Evolutionary conservation across 1,140 invertebrate species (phyloP).

Genomic region (Yoshiicerus persimilis): DNA sequence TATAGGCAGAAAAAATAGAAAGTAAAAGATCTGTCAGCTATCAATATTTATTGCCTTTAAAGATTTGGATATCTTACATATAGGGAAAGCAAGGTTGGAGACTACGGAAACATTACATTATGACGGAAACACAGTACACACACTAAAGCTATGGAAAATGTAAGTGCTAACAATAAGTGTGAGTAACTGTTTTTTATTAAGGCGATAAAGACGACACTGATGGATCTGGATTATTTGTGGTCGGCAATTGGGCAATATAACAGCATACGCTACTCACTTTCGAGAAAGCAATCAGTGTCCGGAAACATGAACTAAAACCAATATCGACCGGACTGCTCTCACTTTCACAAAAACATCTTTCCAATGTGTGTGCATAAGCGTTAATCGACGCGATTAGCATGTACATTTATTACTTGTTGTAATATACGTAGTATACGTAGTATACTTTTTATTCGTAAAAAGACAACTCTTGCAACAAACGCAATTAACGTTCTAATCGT

Average conservation of each 20-base stretch:
- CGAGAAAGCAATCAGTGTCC: slow-evolving; percentile 12
- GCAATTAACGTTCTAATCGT: too few relatives aligned
- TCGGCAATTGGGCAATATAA: background rate
- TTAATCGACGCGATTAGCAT: background rate
- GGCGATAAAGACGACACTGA: slow-evolving; percentile 15
- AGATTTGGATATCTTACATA: background rate
- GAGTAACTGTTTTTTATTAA: background rate
- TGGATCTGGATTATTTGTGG: slow-evolving; percentile 13
- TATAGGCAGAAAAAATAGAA: background rate
- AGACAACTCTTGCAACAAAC: too few relatives aligned
- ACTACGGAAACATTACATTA: background rate
- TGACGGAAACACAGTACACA: background rate
- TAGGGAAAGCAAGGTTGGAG: background rate
- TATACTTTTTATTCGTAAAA: too few relatives aligned
- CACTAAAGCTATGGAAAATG: background rate
- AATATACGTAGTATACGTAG: background rate
- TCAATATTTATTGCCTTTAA: background rate
- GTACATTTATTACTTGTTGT: background rate
- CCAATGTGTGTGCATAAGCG: background rate
- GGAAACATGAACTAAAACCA: slow-evolving; percentile 8
- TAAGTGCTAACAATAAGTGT: background rate
- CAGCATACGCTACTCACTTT: background rate
- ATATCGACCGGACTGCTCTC: background rate
- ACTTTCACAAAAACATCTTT: background rate
- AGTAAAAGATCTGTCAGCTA: background rate